phyloP scores from a whole-genome alignment of 1,140 invertebrate species.

The Monomorium pharaonis region DNA sequence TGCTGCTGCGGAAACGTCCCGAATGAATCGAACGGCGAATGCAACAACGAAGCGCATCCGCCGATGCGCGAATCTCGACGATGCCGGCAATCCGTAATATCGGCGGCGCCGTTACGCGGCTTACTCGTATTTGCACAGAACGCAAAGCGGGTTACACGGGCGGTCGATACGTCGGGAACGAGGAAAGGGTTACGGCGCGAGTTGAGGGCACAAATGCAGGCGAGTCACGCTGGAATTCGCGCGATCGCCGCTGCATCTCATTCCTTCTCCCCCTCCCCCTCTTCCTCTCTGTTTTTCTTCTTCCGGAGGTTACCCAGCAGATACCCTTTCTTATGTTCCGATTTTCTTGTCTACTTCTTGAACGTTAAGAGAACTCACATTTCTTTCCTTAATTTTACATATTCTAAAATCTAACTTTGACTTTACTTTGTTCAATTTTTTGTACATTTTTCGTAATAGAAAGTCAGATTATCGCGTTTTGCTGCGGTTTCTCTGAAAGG shows the following conservation, averaged over 20 bases:
- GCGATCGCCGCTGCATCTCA: slow-evolving; percentile 43
- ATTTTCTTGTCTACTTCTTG: background rate
- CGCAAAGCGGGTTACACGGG: slow-evolving; percentile 46
- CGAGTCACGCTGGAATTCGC: slow-evolving; percentile 65
- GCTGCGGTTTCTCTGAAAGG: background rate
- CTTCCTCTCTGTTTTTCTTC: background rate
- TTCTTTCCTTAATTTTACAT: background rate
- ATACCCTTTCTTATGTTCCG: slow-evolving; percentile 9
- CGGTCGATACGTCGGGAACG: slow-evolving; percentile 32
- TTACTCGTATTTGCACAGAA: slow-evolving; percentile 58
- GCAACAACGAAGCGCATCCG: slow-evolving; percentile 59
- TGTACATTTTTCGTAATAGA: background rate
- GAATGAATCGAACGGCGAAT: slow-evolving; percentile 49
- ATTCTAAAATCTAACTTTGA: background rate
- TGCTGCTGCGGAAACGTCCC: slow-evolving; percentile 32
- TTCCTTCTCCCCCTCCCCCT: background rate
- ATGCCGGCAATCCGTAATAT: slow-evolving; percentile 68
- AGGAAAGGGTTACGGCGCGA: slow-evolving; percentile 19
- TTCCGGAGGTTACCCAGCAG: background rate
- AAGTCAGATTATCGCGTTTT: background rate
- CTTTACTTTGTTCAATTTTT: background rate
- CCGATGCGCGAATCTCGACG: slow-evolving; percentile 40
- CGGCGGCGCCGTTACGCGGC: slow-evolving; percentile 58
- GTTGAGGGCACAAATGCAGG: slow-evolving; percentile 38
- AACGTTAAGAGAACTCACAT: background rate